These are phyloP conservation scores for Ciconia nigra DNA, from an alignment of 2,797 vertebrate species.

Conservation along the genomic window DNA sequence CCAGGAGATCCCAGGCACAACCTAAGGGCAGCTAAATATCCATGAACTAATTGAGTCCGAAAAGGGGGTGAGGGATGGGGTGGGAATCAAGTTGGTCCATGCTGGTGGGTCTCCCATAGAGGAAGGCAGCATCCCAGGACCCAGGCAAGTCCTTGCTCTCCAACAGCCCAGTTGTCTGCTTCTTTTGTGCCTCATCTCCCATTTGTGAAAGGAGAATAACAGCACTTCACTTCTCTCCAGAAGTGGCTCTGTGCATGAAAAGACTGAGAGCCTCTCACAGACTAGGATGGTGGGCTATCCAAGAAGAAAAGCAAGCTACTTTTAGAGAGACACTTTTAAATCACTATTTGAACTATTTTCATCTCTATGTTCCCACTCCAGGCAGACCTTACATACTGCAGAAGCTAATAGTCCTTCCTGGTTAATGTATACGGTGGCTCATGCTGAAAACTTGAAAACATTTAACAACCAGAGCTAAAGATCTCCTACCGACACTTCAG, in stretches of 20 bases:
- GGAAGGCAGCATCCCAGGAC: neutral
- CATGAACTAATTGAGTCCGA: neutral
- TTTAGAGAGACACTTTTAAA: neutral
- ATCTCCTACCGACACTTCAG: neutral
- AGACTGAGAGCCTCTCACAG: neutral
- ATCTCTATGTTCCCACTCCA: neutral
- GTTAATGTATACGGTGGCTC: neutral
- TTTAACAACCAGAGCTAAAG: neutral
- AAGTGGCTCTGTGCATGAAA: neutral
- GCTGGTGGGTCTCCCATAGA: neutral
- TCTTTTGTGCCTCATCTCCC: neutral
- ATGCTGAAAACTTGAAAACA: neutral
- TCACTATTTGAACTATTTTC: constrained; percentile 14
- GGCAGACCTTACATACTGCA: neutral
- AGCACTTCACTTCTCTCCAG: neutral
- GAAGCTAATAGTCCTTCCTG: neutral
- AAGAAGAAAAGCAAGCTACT: neutral
- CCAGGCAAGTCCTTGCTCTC: neutral
- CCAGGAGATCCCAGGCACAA: neutral
- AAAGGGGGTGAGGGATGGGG: neutral
- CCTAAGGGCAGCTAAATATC: neutral
- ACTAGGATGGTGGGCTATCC: neutral
- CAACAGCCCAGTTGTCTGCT: neutral
- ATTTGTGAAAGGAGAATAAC: neutral
- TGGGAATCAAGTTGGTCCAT: neutral